A percentile compares a stretch with the other conserved stretches of the same genome.
Conservation (phyloP, 2,797 vertebrate genomes). For the Cossypha caffra region DNA sequence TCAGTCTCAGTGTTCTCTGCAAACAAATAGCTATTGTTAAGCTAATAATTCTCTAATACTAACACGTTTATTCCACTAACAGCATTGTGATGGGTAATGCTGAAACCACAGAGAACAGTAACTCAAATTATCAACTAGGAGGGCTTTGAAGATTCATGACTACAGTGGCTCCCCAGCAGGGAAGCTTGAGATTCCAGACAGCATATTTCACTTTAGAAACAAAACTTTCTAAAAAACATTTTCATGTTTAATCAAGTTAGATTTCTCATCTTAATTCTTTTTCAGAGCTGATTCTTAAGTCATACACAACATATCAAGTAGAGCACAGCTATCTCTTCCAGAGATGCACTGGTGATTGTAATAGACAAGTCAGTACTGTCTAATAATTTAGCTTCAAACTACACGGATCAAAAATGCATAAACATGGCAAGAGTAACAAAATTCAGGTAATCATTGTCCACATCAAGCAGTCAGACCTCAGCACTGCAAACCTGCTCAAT, state of each 20-base stretch:
- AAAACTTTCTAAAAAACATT: rapidly evolving
- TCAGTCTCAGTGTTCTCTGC: background rate
- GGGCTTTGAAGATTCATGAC: background rate
- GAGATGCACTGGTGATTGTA: background rate
- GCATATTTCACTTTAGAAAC: background rate
- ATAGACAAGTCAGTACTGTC: background rate
- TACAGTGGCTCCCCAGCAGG: background rate
- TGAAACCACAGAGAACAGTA: background rate
- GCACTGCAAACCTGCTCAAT: background rate
- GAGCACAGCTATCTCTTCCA: background rate
- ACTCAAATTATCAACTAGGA: background rate
- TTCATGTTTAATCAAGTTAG: background rate
- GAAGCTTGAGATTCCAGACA: background rate
- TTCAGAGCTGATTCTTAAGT: background rate
- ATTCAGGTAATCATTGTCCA: background rate
- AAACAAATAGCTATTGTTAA: background rate
- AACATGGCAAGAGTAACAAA: background rate
- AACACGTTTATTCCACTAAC: background rate
- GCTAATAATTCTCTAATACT: background rate
- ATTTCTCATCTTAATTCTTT: background rate
- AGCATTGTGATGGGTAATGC: background rate
- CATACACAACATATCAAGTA: background rate
- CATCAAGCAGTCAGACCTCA: background rate
- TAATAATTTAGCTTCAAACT: background rate
- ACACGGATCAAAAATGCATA: background rate